Evolutionary conservation across 2,797 vertebrate species (phyloP).

Genomic region (Pampus argenteus): DNA sequence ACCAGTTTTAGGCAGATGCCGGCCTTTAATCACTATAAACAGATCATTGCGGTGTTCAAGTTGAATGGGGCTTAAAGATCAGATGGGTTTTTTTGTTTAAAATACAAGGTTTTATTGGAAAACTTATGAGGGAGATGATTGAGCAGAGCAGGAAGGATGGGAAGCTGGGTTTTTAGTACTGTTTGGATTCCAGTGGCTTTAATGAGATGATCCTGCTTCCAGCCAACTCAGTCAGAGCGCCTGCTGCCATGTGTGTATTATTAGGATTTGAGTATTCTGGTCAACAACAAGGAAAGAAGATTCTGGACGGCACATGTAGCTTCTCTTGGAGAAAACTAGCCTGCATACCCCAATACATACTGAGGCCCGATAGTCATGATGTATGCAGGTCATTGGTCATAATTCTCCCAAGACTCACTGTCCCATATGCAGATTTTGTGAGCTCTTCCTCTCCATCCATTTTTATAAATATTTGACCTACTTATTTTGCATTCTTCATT

Average conservation of each 20-base stretch:
- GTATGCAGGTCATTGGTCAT: conserved; percentile 54
- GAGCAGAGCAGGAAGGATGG: conserved; percentile 40
- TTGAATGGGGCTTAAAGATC: conserved; percentile 54
- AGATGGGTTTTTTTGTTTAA: conserved; percentile 47
- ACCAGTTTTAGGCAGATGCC: conserved; percentile 37
- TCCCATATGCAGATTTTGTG: conserved; percentile 25
- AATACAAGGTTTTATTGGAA: conserved; percentile 53
- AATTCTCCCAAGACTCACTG: conserved; percentile 52
- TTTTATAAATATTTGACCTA: conserved; percentile 48
- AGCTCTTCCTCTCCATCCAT: conserved; percentile 19
- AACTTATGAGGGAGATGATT: conserved; percentile 51
- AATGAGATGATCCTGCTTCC: conserved; percentile 54
- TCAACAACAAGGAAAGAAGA: conserved; percentile 11
- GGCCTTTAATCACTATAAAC: conserved; percentile 48
- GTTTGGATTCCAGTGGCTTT: conserved; percentile 69
- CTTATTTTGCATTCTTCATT: conserved; percentile 22
- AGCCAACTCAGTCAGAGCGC: conserved; percentile 33
- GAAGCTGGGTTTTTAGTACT: conserved; percentile 45
- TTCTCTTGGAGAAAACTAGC: conserved; percentile 10
- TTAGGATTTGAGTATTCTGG: conserved; percentile 47
- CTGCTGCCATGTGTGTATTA: conserved; percentile 54
- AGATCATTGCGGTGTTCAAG: conserved; percentile 45
- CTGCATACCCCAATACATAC: not conserved
- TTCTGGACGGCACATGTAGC: conserved; percentile 67
- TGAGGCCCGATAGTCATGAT: conserved; percentile 13